phyloP scores from a whole-genome alignment of 2,113 vertebrate species.

The Serinus canaria region DNA sequence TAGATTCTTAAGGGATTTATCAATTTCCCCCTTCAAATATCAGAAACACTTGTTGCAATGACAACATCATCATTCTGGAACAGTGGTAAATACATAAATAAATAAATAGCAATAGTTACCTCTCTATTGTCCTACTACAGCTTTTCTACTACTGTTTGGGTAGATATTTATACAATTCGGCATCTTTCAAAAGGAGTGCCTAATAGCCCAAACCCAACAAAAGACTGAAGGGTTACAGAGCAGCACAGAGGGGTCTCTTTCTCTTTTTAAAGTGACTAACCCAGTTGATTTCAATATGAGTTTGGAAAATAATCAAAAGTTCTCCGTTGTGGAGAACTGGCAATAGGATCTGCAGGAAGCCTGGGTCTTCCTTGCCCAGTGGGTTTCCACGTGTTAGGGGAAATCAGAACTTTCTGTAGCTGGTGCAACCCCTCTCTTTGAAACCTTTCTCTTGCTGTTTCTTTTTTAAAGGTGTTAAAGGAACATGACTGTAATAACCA shows the following conservation, averaged over 20 bases:
- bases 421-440: slow-evolving; percentile 66
- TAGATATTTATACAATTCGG: neutral
- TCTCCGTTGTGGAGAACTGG: slow-evolving; percentile 25
- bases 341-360: slow-evolving; percentile 47
- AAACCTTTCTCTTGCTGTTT: slow-evolving; percentile 81
- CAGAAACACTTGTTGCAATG: neutral
- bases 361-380: slow-evolving; percentile 55
- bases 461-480: slow-evolving; percentile 85
- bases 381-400: slow-evolving; percentile 42
- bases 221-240: slow-evolving; percentile 25
- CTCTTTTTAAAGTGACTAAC: slow-evolving; percentile 41
- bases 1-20: neutral
- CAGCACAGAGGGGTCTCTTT: slow-evolving; percentile 37
- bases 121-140: neutral
- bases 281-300: slow-evolving; percentile 21
- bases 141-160: neutral
- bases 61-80: neutral
- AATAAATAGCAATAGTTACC: neutral
- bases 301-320: slow-evolving; percentile 65
- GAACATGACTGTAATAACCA: slow-evolving; percentile 96
- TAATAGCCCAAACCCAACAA: neutral
- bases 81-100: neutral
- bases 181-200: neutral
- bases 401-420: slow-evolving; percentile 56
- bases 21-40: neutral